phyloP scores from a whole-genome alignment of 2,888 invertebrate genomes.

The Ischnura elegans region DNA sequence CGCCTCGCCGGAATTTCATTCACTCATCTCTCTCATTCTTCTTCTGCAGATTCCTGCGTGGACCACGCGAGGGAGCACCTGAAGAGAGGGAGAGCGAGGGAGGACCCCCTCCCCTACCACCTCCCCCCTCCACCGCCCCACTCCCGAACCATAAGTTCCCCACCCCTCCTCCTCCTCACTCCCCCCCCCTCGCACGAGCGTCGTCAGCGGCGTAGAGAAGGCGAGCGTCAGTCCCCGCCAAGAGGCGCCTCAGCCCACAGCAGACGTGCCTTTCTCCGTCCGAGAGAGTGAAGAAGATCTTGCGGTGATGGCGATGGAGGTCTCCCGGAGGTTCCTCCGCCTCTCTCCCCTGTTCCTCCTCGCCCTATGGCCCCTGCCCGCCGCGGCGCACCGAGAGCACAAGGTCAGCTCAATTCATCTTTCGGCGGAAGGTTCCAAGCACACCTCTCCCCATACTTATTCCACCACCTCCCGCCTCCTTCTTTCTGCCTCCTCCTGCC shows the following conservation, averaged over 20 bases:
- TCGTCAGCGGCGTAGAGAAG: not conserved
- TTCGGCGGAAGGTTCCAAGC: not conserved
- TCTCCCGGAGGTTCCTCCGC: conserved; percentile 29
- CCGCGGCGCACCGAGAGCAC: conserved; percentile 58
- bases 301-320: conserved; percentile 5
- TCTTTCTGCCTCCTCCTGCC: not conserved
- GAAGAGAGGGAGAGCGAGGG: conserved; percentile 23
- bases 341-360: conserved; percentile 50
- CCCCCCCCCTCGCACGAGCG: not conserved
- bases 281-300: not conserved
- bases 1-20: conserved; percentile 30
- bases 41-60: not conserved
- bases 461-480: not conserved
- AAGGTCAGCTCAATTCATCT: conserved; percentile 51
- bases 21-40: not conserved
- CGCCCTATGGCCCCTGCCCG: conserved; percentile 47
- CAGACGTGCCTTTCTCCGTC: not conserved
- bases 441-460: not conserved
- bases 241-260: not conserved
- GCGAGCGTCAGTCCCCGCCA: not conserved
- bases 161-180: not conserved
- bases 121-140: not conserved
- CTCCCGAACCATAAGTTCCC: not conserved
- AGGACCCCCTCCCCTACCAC: not conserved
- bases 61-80: not conserved